Conservation (phyloP, 2,888 invertebrate species). For the Eretmocerus hayati region DNA sequence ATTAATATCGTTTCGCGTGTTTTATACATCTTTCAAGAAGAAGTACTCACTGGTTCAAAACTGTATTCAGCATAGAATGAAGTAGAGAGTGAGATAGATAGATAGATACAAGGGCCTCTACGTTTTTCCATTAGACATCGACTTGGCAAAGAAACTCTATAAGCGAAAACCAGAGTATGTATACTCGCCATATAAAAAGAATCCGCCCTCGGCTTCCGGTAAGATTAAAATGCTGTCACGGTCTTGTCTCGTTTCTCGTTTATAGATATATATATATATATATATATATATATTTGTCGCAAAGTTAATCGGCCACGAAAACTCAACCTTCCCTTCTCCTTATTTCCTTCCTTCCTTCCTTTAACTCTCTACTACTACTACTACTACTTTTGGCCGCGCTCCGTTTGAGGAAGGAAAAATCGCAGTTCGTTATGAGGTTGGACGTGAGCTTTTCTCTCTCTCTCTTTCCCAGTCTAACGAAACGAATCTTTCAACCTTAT, state of each 20-base stretch:
- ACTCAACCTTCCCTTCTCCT: background rate
- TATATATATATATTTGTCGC: constrained; percentile 20
- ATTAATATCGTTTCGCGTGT: no score
- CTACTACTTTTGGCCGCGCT: no score
- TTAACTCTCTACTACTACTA: no score
- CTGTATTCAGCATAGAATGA: no score
- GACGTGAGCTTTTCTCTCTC: background rate
- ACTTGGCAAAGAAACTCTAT: constrained; percentile 11
- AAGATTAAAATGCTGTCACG: constrained; percentile 16
- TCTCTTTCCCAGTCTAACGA: no score
- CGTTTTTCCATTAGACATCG: constrained; percentile 14
- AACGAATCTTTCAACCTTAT: no score
- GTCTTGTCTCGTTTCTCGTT: constrained; percentile 16
- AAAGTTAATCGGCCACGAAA: constrained; percentile 17
- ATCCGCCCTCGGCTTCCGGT: background rate
- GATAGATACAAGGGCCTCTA: no score
- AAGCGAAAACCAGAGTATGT: no score
- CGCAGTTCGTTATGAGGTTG: constrained; percentile 12
- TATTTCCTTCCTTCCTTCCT: constrained; percentile 5
- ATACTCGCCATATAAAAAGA: constrained; percentile 9
- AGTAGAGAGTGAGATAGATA: no score
- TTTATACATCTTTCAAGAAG: no score
- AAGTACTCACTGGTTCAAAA: no score
- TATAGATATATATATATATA: no score
- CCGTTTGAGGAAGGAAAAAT: constrained; percentile 8